Conservation (phyloP, 1,140 invertebrate genomes). For the Drosophila punjabiensis region DNA sequence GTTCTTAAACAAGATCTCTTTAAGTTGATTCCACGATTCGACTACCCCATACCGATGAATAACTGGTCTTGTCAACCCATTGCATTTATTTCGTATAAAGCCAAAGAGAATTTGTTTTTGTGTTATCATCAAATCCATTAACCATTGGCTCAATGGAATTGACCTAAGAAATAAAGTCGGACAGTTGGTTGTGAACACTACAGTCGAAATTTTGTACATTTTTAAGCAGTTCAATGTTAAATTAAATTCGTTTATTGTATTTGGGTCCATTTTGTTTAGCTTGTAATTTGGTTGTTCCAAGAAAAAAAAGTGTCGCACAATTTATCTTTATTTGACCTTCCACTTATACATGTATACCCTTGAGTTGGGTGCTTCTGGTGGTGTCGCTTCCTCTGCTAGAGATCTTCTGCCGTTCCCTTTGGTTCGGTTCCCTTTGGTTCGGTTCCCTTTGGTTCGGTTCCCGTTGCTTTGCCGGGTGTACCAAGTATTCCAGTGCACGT, state of each 20-base stretch:
- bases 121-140: background rate
- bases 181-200: background rate
- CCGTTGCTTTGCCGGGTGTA: background rate
- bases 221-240: conserved; percentile 2
- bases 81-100: background rate
- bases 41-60: background rate
- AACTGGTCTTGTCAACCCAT: background rate
- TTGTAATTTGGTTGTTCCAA: background rate
- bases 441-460: background rate
- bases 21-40: background rate
- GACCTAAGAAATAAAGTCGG: background rate
- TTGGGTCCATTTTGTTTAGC: background rate
- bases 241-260: background rate
- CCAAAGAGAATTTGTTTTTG: background rate
- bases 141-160: background rate
- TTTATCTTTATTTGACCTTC: background rate
- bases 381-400: background rate
- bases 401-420: background rate
- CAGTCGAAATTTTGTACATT: background rate
- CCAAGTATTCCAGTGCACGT: background rate
- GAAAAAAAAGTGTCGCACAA: background rate
- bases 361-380: no score
- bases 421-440: background rate
- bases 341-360: background rate
- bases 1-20: background rate